Evolutionary conservation across 2,113 vertebrate species (phyloP), one percentile per base, ranked within the genome.

Genomic region (Morone saxatilis): DNA sequence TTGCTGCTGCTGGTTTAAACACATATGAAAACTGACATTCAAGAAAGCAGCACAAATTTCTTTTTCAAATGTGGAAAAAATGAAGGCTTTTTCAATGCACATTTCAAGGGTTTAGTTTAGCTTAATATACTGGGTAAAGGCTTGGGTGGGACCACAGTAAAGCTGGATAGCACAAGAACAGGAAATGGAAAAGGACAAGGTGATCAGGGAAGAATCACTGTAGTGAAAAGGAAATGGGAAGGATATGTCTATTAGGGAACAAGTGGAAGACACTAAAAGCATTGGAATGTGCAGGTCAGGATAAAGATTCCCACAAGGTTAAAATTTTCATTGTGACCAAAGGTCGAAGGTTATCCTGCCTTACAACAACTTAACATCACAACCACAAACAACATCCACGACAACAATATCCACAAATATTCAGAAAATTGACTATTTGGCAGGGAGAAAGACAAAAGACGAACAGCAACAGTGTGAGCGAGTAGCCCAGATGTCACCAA

Each of bases 91-190:
- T 90, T 81, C 85, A 10, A 86, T 93, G 93, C 94, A 95, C 94
- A 95, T 95, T 94, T 93, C 71, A 93, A 92, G 94, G 94, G 92
- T 93, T 92, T 91, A 78, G 74, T 87, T 93, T 95, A 94, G 94
- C 94, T 95, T 95, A 95, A 93, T 91, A 88, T 83, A 88, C 93
- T 95, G 94, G 91, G 88, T 93, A 88, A 90, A 89, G 89, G 92
- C 90, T 89, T 86, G 83, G 80, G 87, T 86, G 83, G 88, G 82
- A 91, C 88, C 83, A 91, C 90, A 86, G 86, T 91, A 86, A 92
- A 94, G 89, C 86, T 91, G 81, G 74, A 84, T 7, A 89, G 72
- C 65, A 73, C 71, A 67, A 69, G 68, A 74, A 83, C 48, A 80
- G 76, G 66, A 69, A 76, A 66, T 66, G 60, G 63, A 71, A 78